These are phyloP conservation scores for Drosophila subsilvestris DNA, from an alignment of 2,888 invertebrate genomes.

Conservation along the genomic window DNA sequence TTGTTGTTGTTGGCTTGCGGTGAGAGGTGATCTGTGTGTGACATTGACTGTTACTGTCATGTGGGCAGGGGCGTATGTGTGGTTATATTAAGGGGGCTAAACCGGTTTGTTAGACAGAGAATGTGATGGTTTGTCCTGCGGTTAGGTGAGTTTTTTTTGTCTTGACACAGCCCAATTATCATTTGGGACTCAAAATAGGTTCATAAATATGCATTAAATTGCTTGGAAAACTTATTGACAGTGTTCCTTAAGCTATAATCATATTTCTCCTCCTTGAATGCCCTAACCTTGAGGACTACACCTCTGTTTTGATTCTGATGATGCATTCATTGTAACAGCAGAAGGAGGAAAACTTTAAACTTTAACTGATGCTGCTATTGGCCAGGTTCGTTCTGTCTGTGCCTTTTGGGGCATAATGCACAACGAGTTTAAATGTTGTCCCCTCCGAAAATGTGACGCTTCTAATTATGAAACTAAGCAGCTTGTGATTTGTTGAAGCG, in stretches of 20 bases:
- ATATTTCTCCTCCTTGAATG: background rate
- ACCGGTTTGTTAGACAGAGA: background rate
- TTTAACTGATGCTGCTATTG: conserved; percentile 35
- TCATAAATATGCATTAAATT: background rate
- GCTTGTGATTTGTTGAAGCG: conserved; percentile 79
- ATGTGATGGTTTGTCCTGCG: background rate
- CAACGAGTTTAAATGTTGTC: conserved; percentile 60
- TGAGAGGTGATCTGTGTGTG: conserved; percentile 24
- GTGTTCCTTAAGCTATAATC: background rate
- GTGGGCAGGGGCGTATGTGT: background rate
- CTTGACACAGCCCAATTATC: background rate
- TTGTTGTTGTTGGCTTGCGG: conserved; percentile 7
- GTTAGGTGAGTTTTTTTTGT: background rate
- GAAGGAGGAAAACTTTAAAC: conserved; percentile 7
- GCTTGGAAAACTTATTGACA: background rate
- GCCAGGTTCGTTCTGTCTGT: conserved; percentile 38
- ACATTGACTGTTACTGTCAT: conserved; percentile 12
- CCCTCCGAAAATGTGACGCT: conserved; percentile 75
- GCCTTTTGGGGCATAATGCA: conserved; percentile 67
- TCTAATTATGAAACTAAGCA: conserved; percentile 80
- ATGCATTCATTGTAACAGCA: conserved; percentile 35
- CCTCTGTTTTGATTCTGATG: conserved; percentile 40
- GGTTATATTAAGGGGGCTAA: background rate
- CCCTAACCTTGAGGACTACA: conserved; percentile 2
- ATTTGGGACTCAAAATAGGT: background rate